Percentiles rank a stretch among this genome's conserved stretches.
phyloP scores from a whole-genome alignment of 2,113 vertebrate genomes.

The Indri indri region DNA sequence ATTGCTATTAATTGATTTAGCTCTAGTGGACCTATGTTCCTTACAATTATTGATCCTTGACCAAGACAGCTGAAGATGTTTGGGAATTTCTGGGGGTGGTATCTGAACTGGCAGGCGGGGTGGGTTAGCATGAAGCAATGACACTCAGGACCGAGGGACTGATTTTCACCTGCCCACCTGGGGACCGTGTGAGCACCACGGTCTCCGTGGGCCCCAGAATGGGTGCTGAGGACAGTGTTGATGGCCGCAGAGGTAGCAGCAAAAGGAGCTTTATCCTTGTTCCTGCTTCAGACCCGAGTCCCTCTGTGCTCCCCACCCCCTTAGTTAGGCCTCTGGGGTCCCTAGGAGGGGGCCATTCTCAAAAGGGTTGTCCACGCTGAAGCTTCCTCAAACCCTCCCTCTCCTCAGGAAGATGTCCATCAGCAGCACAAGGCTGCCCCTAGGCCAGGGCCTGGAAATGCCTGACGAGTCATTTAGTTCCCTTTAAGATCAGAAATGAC shows the following conservation, averaged over 20 bases:
- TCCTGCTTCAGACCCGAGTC: neutral
- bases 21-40: neutral
- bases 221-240: neutral
- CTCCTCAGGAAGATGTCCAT: neutral
- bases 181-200: neutral
- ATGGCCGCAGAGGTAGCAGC: neutral
- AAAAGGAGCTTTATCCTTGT: neutral
- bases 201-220: neutral
- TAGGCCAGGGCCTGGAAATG: neutral
- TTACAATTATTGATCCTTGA: neutral
- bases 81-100: neutral
- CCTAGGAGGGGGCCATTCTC: neutral
- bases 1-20: neutral
- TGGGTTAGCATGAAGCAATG: neutral
- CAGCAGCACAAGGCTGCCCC: neutral
- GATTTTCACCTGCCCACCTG: neutral
- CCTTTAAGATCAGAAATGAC: neutral
- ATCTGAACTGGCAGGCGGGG: neutral
- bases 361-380: neutral
- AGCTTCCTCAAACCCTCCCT: neutral
- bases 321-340: neutral
- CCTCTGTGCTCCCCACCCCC: neutral
- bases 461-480: neutral
- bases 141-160: neutral
- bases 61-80: neutral